A percentile compares a stretch with the other conserved stretches of the same genome.
These are phyloP conservation scores for Argya squamiceps DNA, from an alignment of 2,797 vertebrate species.

Conservation along the genomic window DNA sequence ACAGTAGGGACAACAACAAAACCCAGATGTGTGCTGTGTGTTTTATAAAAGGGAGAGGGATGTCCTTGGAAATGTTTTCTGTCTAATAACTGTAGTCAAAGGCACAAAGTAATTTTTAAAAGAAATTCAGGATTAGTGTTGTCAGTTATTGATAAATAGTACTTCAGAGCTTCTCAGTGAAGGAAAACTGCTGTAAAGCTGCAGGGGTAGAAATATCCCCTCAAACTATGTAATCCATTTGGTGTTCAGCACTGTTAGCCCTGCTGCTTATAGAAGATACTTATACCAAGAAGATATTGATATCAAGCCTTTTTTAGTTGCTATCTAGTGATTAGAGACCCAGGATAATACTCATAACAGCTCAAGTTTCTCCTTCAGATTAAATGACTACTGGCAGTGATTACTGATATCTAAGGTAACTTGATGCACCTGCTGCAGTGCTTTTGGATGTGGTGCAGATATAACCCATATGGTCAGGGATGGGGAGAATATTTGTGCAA, in stretches of 20 bases:
- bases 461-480: background rate
- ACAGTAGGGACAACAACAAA: background rate
- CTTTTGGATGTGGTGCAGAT: background rate
- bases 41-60: background rate
- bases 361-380: background rate
- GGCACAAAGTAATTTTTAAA: background rate
- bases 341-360: background rate
- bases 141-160: slow-evolving; percentile 9
- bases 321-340: background rate
- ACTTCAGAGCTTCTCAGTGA: background rate
- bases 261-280: background rate
- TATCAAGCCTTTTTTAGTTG: background rate
- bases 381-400: background rate
- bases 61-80: background rate
- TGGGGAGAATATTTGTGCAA: background rate
- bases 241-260: background rate
- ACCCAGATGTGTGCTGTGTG: background rate
- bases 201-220: background rate
- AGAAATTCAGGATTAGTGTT: background rate
- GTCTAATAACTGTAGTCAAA: background rate
- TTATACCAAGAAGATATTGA: background rate
- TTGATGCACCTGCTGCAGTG: background rate
- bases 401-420: background rate
- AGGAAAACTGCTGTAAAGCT: background rate
- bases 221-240: background rate